Evolutionary conservation across 2,888 invertebrate species (phyloP).

Genomic region (Myopa tessellatipennis): DNA sequence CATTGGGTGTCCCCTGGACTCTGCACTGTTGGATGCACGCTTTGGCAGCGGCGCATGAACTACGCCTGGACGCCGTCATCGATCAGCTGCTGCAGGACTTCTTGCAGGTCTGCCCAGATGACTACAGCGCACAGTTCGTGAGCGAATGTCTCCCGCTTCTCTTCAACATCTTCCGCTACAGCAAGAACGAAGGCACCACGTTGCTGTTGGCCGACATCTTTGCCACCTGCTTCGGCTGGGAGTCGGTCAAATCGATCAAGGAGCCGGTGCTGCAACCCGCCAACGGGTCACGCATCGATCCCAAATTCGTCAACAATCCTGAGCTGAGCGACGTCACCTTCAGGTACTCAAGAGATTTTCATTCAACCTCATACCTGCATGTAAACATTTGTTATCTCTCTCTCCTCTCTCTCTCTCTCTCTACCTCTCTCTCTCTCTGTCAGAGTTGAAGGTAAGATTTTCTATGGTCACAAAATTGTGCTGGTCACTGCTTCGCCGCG

Average conservation of each 20-base stretch:
- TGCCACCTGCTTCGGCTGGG: constrained; percentile 90
- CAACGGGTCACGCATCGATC: constrained; percentile 84
- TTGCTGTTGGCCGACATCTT: constrained; percentile 88
- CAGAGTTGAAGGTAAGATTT: constrained; percentile 88
- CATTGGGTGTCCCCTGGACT: constrained; percentile 90
- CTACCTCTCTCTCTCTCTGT: constrained; percentile 25
- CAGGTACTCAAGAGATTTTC: constrained; percentile 65
- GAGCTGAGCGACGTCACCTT: constrained; percentile 93
- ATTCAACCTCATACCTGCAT: neutral
- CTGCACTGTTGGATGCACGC: constrained; percentile 94
- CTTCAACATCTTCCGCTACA: constrained; percentile 89
- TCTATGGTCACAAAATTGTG: constrained; percentile 95
- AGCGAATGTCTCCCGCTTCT: constrained; percentile 90
- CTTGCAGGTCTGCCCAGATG: constrained; percentile 89
- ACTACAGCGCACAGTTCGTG: constrained; percentile 89
- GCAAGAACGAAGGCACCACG: constrained; percentile 92
- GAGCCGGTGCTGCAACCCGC: constrained; percentile 75
- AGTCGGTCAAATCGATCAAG: constrained; percentile 81
- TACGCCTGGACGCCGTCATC: constrained; percentile 84
- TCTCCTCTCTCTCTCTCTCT: neutral
- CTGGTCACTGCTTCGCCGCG: constrained; percentile 89
- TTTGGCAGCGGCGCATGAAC: constrained; percentile 86
- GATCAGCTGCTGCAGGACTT: constrained; percentile 91
- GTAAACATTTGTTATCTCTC: neutral
- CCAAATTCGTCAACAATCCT: constrained; percentile 93